Evolutionary conservation across 2,113 vertebrate genomes (phyloP), one percentile per base, ranked within the genome.

Genomic region (Engraulis encrasicolus): DNA sequence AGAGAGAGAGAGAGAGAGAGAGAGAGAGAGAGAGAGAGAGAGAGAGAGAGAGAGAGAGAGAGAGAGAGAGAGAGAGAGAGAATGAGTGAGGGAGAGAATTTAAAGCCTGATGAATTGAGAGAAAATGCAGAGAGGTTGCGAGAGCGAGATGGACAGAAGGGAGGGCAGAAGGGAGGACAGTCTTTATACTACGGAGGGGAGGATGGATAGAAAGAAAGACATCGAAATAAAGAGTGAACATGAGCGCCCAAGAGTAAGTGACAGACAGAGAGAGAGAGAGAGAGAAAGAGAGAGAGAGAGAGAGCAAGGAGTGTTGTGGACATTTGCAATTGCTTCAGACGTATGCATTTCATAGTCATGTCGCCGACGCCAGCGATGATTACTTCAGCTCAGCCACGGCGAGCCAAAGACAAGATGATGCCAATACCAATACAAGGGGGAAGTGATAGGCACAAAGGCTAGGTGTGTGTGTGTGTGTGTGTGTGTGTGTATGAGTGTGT

Each of bases 311-410:
- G 54, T 80, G 54, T 45, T 77, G 83, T 83, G 45, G 71, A 89
- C 71, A 85, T 87, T 74, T 82, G 40, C 48, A 83, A 50, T 83
- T 82, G 40, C 50, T 84, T 83, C 78, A 34, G 61, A 81, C 58
- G 36, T 80, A 40, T 81, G 77, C 78, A 52, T 82, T 58, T 83
- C 49, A 85, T 77, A 85, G n/a, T 83, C 50, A 31, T 54, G 82
- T 20, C 36, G 4, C 71, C 6, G 50, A 66, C 36, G 4, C 71
- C 6, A 45, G 71, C 36, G 82, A 19, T 74, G 78, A 78, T 49
- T 79, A 50, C 45, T 50, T 31, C 80, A 58, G 48, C 58, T 31
- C 80, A 58, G 48, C 82, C 58, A 78, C 37, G 15, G 27, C 17
- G n/a, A n/a, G n/a, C n/a, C n/a, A n/a, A n/a, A n/a, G n/a, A n/a